Evolutionary conservation across 2,797 vertebrate species (phyloP), one percentile per base, ranked within the genome.

Genomic region (Chaetodon trifasciatus): DNA sequence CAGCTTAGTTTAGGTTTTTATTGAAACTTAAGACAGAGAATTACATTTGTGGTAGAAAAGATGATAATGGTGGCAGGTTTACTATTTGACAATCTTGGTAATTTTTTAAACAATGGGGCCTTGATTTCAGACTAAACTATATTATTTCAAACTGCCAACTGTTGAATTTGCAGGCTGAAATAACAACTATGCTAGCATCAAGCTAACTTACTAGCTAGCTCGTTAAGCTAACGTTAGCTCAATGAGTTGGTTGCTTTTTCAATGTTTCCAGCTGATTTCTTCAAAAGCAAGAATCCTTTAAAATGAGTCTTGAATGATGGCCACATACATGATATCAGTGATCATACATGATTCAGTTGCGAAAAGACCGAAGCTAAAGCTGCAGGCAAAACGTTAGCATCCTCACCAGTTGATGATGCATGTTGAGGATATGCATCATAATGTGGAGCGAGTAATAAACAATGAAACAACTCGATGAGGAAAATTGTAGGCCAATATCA

Each of bases 1-100:
- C 52, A 9, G 73, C 53, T 69, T 47, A n/a, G 32, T 16, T 73
- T 44, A 8, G 28, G 56, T 44, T 73, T 35, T 55, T 55, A 72
- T 52, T 63, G 21, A 71, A 67, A 57, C 6, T 24, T 19, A 64
- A 42, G 10, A 60, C n/a, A 28, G 11, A 50, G 13, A 32, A 32
- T 37, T 47, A 9, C 19, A 71, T 50, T 42, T 68, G 5, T n/a
- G 64, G 13, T 23, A 23, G 1, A 37, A 62, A 40, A n/a, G 17
- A 53, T 47, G 6, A 70, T 32, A 32, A 32, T 32, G 28, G 28
- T 32, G 3, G 28, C 28, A 32, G 28, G 28, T 32, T 39, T 66
- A 50, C 10, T n/a, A 23, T 3, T 8, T 17, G 13, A 39, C 2
- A 44, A 8, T 44, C 42, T 44, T 44, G 28, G 2, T 32, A 32